These are phyloP conservation scores for Liparis tanakae DNA, from an alignment of 2,797 vertebrate genomes.

Conservation along the genomic window DNA sequence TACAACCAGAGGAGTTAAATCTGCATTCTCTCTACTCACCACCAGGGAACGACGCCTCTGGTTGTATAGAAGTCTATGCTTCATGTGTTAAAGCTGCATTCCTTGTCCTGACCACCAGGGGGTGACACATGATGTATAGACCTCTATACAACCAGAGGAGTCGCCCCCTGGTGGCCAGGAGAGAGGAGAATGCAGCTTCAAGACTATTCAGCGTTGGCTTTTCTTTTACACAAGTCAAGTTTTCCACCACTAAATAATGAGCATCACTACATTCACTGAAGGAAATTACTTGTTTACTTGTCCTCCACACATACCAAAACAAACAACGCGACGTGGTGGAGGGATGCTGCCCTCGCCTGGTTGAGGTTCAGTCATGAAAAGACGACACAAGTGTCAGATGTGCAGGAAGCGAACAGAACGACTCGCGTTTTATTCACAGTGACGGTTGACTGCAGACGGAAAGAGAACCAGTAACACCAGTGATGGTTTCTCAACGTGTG, in stretches of 20 bases:
- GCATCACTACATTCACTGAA: background rate
- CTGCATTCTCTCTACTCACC: too few species aligned
- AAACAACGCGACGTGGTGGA: background rate
- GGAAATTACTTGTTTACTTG: background rate
- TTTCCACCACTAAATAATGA: background rate
- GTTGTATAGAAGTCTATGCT: too few species aligned
- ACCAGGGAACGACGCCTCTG: too few species aligned
- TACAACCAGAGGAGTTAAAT: background rate
- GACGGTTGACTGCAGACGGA: background rate
- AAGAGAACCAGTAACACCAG: background rate
- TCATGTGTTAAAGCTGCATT: too few species aligned
- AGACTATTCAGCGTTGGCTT: background rate
- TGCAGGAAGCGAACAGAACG: background rate
- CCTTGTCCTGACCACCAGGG: too few species aligned
- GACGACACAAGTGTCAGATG: background rate
- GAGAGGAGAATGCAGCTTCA: background rate
- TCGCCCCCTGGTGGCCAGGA: background rate
- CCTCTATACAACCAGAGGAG: too few species aligned
- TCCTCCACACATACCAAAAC: background rate
- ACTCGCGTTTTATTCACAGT: background rate
- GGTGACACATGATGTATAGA: too few species aligned
- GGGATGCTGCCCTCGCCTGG: slow-evolving; percentile 5
- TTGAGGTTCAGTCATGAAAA: background rate
- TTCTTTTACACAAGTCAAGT: background rate
- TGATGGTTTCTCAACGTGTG: background rate